Base-by-base conservation (phyloP, 2,888 invertebrate species). In the Helicoverpa assulta region DNA sequence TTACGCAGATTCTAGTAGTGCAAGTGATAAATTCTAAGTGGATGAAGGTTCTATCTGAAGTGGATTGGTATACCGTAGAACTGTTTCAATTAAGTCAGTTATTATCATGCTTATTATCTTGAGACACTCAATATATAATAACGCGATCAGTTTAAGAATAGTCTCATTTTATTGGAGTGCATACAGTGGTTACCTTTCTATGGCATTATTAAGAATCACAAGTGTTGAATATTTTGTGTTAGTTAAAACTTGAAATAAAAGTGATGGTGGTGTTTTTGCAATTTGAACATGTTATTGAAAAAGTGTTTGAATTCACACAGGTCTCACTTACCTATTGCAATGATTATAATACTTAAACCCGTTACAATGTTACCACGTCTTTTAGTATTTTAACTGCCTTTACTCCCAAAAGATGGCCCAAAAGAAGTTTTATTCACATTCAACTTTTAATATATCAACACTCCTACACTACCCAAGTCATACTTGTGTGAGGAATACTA, bases 221-320 rank as follows among this genome's bases (percentile, higher is more conserved):
- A 19, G 60, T 55, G 40, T 40, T 33, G 1, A n/a, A 12, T 55
- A 19, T 40, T 50, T 70, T 53, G 14, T 59, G 21, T 43, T 21
- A 65, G n/a, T 5, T 21, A 10, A n/a, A 21, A 47, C 37, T 10
- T 40, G n/a, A 16, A 61, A 21, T 43, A 76, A 51, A 52, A 40
- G 65, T 53, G 37, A 77, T 67, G 78, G 79, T 75, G 33, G 43
- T 72, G 29, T 68, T 81, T 74, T 19, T 81, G 59, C 61, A 77
- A 60, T 67, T 55, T 14, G 54, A 72, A 60, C 67, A 52, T 29
- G 12, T 65, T 52, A 10, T 6, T 33, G 60, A 43, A 57, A 77
- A 55, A 72, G 67, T 56, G 26, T 29, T 69, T 18, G 56, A 72
- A 5, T 70, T 67, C 14, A 60, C 77, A 33, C 55, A 81, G 79